A percentile compares a stretch with the other conserved stretches of the same genome.
phyloP scores from a whole-genome alignment of 2,113 vertebrate species.

The Epinephelus lanceolatus region DNA sequence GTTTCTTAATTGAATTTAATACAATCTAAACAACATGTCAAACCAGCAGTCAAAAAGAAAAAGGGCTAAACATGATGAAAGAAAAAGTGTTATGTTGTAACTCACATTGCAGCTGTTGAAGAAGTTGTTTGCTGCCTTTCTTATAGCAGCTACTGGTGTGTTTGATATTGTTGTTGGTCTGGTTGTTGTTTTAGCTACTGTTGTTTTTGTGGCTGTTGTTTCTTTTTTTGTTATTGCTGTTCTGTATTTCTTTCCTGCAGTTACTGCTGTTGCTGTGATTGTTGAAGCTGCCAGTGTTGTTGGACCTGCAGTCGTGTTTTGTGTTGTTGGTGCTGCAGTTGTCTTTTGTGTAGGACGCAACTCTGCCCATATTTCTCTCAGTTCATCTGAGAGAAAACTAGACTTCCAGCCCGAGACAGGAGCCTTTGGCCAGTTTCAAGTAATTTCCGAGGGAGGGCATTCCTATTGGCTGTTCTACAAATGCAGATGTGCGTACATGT shows the following conservation, averaged over 20 bases:
- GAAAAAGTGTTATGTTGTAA: neutral
- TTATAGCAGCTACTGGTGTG: too few relatives aligned
- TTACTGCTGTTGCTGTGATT: neutral
- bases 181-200: too few relatives aligned
- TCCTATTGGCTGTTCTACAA: too few relatives aligned
- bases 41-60: neutral
- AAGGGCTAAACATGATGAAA: neutral
- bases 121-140: neutral
- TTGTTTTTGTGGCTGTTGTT: too few relatives aligned
- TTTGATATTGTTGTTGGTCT: neutral
- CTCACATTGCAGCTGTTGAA: neutral
- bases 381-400: too few relatives aligned
- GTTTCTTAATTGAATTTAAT: slow-evolving; percentile 47
- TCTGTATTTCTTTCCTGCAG: neutral
- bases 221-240: neutral
- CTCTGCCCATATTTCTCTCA: too few relatives aligned
- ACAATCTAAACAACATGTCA: slow-evolving; percentile 8
- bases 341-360: neutral
- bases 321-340: neutral
- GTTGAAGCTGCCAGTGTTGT: neutral
- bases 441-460: too few relatives aligned
- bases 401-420: too few relatives aligned
- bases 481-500: too few relatives aligned
- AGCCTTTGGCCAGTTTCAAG: too few relatives aligned
- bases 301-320: neutral